A percentile compares a stretch with the other conserved stretches of the same genome.
Conservation (phyloP, 2,797 vertebrate genomes). For the Acipenser ruthenus region DNA sequence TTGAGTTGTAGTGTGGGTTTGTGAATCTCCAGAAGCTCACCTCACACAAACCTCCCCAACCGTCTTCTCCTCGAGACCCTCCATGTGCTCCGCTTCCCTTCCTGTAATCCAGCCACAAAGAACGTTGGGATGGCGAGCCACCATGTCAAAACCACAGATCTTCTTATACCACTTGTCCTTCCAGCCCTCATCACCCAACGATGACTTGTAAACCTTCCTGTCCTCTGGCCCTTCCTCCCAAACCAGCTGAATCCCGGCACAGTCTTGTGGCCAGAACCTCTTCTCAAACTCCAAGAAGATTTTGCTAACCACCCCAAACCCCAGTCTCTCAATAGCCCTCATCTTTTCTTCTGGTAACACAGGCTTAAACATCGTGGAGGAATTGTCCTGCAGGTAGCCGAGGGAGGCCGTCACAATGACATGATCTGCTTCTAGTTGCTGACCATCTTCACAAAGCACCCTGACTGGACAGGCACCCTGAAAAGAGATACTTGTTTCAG, state of each 20-base stretch:
- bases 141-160: slow-evolving; percentile 45
- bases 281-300: slow-evolving; percentile 43
- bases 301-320: slow-evolving; percentile 45
- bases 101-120: slow-evolving; percentile 51
- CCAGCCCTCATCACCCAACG: slow-evolving; percentile 27
- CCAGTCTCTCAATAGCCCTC: slow-evolving; percentile 37
- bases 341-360: slow-evolving; percentile 34
- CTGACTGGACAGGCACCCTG: slow-evolving; percentile 18
- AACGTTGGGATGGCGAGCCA: slow-evolving; percentile 41
- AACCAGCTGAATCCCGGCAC: slow-evolving; percentile 42
- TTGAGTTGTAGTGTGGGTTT: not conserved
- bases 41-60: slow-evolving; percentile 36
- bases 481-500: not conserved
- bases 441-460: slow-evolving; percentile 38
- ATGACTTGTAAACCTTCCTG: slow-evolving; percentile 21
- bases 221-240: slow-evolving; percentile 44
- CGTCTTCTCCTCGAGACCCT: slow-evolving; percentile 34
- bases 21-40: slow-evolving; percentile 18
- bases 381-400: slow-evolving; percentile 38
- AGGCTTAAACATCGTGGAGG: slow-evolving; percentile 34
- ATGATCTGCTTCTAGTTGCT: slow-evolving; percentile 40
- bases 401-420: slow-evolving; percentile 44
- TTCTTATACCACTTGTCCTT: slow-evolving; percentile 44
- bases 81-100: slow-evolving; percentile 44
- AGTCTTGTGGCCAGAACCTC: slow-evolving; percentile 44